These are phyloP conservation scores for Zosterops lateralis DNA, from an alignment of 2,113 vertebrate species.

Conservation along the genomic window DNA sequence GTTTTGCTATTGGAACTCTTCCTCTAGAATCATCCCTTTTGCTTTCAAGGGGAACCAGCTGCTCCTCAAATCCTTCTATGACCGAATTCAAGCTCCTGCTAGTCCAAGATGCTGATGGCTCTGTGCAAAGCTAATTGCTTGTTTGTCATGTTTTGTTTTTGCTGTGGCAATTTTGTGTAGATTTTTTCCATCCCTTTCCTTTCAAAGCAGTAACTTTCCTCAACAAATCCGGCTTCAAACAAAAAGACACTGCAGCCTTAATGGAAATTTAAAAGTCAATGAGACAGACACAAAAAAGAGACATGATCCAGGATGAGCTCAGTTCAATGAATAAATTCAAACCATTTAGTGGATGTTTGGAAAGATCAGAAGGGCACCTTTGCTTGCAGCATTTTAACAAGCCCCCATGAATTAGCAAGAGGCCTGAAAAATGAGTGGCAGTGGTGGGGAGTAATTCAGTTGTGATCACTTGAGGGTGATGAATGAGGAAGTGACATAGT, in stretches of 20 bases:
- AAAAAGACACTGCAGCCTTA: constrained; percentile 57
- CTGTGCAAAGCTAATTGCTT: not conserved
- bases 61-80: not conserved
- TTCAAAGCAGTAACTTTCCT: constrained; percentile 45
- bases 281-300: constrained; percentile 56
- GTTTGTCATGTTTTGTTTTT: not conserved
- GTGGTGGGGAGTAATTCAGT: constrained; percentile 67
- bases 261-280: constrained; percentile 74
- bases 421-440: constrained; percentile 71
- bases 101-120: not conserved
- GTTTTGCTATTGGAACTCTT: not conserved
- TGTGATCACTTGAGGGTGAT: constrained; percentile 76
- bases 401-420: constrained; percentile 62
- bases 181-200: not conserved
- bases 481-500: constrained; percentile 80
- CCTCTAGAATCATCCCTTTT: not conserved
- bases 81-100: not conserved
- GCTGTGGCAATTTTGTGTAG: not conserved
- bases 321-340: constrained; percentile 74
- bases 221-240: constrained; percentile 38
- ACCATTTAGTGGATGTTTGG: constrained; percentile 71
- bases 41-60: not conserved
- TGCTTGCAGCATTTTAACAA: constrained; percentile 74
- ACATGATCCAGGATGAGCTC: constrained; percentile 63
- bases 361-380: constrained; percentile 75